These are phyloP conservation scores for Pomatorhinus ruficollis DNA, from an alignment of 2,113 vertebrate species.

Conservation along the genomic window DNA sequence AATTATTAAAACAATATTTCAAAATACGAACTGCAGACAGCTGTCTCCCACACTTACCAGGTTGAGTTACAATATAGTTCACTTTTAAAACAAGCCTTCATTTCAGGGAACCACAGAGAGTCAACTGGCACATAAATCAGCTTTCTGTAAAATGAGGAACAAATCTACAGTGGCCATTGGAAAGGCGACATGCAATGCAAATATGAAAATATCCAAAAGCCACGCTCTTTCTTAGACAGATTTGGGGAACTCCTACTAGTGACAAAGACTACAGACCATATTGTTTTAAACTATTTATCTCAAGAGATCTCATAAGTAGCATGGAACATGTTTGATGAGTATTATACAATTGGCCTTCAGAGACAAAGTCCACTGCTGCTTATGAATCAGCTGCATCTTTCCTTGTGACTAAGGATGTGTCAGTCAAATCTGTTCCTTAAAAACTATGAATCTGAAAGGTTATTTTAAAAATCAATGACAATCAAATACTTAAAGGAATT, in stretches of 20 bases:
- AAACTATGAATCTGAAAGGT: not conserved
- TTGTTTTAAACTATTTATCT: not conserved
- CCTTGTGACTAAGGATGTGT: not conserved
- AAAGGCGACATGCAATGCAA: not conserved
- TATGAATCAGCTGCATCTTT: not conserved
- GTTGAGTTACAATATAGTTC: not conserved
- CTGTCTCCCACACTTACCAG: conserved; percentile 22
- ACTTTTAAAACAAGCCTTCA: conserved; percentile 23
- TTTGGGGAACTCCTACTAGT: not conserved
- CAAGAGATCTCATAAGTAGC: not conserved
- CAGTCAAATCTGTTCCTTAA: not conserved
- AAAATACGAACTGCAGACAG: conserved; percentile 45
- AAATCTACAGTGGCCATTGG: not conserved
- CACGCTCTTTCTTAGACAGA: not conserved
- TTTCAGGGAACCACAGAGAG: not conserved
- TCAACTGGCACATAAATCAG: conserved; percentile 5
- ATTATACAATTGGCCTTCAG: not conserved
- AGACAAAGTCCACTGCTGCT: not conserved
- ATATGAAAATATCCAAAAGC: not conserved
- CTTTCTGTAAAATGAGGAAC: not conserved
- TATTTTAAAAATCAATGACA: not conserved
- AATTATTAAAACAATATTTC: conserved; percentile 48
- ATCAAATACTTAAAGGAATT: not conserved
- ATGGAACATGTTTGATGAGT: not conserved
- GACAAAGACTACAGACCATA: not conserved